These are phyloP conservation scores for Graptemys geographica DNA, from an alignment of 2,797 vertebrate species.

Conservation along the genomic window DNA sequence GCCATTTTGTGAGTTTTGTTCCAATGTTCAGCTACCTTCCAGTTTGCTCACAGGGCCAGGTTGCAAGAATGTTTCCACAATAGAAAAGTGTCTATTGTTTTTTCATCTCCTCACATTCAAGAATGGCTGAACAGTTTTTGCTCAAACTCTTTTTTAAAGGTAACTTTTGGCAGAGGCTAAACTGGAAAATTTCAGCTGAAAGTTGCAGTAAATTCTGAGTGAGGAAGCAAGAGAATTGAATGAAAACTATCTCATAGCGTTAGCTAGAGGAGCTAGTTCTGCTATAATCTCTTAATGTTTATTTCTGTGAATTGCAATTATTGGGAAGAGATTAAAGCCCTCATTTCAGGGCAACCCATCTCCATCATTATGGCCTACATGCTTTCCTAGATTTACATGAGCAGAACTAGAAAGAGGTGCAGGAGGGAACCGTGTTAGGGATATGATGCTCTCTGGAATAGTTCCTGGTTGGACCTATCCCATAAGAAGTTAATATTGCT, in stretches of 20 bases:
- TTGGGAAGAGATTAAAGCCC: not conserved
- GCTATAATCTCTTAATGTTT: not conserved
- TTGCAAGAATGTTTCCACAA: not conserved
- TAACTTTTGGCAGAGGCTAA: not conserved
- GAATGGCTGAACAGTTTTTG: not conserved
- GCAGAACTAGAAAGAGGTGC: too few relatives aligned
- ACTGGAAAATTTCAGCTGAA: not conserved
- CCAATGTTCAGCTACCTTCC: not conserved
- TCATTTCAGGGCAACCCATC: not conserved
- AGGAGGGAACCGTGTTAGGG: too few relatives aligned
- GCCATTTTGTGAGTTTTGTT: not conserved
- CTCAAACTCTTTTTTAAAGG: not conserved
- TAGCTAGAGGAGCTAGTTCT: not conserved
- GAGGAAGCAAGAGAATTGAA: not conserved
- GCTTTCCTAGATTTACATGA: not conserved
- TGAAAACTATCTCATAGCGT: not conserved
- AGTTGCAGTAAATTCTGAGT: not conserved
- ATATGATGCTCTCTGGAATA: not conserved
- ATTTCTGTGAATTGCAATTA: not conserved
- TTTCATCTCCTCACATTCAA: too few relatives aligned
- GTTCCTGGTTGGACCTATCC: not conserved
- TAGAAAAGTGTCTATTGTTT: not conserved
- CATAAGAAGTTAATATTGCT: not conserved
- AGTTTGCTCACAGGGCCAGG: not conserved
- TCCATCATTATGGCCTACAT: not conserved